Conservation (phyloP, 2,888 invertebrate genomes). For the Choreutis nemorana region DNA sequence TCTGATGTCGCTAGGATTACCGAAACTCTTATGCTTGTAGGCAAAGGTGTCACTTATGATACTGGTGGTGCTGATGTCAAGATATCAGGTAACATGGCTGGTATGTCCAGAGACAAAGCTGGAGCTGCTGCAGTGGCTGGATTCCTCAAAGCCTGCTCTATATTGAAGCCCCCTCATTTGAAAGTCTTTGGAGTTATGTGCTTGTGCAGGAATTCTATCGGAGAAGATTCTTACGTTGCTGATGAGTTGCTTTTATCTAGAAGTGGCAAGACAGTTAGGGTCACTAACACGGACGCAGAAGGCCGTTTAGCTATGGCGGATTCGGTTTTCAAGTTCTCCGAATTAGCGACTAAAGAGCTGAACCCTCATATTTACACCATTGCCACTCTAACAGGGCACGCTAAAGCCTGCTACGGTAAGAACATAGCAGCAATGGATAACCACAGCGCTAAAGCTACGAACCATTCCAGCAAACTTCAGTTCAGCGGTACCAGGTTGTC, state of each 20-base stretch:
- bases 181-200: slow-evolving; percentile 81
- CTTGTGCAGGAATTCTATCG: slow-evolving; percentile 87
- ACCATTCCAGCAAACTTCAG: slow-evolving; percentile 70
- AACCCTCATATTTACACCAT: slow-evolving; percentile 88
- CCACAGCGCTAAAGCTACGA: slow-evolving; percentile 68
- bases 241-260: slow-evolving; percentile 85
- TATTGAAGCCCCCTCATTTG: slow-evolving; percentile 76
- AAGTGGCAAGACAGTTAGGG: slow-evolving; percentile 80
- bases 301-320: slow-evolving; percentile 91
- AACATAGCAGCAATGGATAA: slow-evolving; percentile 79
- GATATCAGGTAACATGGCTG: slow-evolving; percentile 73
- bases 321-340: slow-evolving; percentile 62
- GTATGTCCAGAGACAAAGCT: slow-evolving; percentile 91
- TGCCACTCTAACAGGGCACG: slow-evolving; percentile 88
- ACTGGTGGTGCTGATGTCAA: slow-evolving; percentile 84
- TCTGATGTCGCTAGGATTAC: slow-evolving; percentile 48
- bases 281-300: slow-evolving; percentile 92
- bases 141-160: slow-evolving; percentile 79
- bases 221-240: slow-evolving; percentile 82
- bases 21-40: slow-evolving; percentile 82
- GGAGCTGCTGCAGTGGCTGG: slow-evolving; percentile 91
- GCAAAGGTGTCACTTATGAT: slow-evolving; percentile 87
- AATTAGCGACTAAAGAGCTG: slow-evolving; percentile 68
- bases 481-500: slow-evolving; percentile 70
- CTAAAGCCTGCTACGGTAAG: slow-evolving; percentile 70